Conservation (phyloP, 1,140 invertebrate species). For the Yoshiicerus persimilis region DNA sequence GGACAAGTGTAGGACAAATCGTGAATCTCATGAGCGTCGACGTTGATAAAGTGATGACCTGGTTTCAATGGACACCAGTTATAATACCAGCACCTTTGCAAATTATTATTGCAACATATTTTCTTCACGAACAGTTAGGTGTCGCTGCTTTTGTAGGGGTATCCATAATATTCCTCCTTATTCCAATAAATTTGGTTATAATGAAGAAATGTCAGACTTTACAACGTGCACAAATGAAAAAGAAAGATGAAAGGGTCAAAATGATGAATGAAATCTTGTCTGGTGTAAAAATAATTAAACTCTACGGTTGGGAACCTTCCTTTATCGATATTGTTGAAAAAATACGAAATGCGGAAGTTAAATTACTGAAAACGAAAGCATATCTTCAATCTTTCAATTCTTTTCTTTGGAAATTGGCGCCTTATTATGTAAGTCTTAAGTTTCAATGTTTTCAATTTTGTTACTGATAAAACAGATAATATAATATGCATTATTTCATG, state of each 20-base stretch:
- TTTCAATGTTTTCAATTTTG: background rate
- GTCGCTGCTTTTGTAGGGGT: constrained; percentile 85
- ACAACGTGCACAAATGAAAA: constrained; percentile 85
- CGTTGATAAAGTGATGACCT: constrained; percentile 78
- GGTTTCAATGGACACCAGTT: constrained; percentile 88
- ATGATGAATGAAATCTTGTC: constrained; percentile 54
- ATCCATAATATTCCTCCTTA: constrained; percentile 86
- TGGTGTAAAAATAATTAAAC: constrained; percentile 82
- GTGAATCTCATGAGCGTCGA: constrained; percentile 93
- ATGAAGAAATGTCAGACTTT: constrained; percentile 63
- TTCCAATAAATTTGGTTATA: constrained; percentile 85
- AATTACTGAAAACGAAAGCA: constrained; percentile 77
- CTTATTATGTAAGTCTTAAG: constrained; percentile 56
- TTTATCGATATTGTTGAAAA: constrained; percentile 81
- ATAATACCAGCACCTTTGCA: constrained; percentile 84
- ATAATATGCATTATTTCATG: background rate
- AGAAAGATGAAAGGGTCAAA: constrained; percentile 88
- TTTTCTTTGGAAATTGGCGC: constrained; percentile 57
- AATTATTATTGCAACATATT: constrained; percentile 56
- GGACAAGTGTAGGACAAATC: too few relatives aligned
- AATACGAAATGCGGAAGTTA: constrained; percentile 80
- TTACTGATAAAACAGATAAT: background rate
- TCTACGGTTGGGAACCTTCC: constrained; percentile 87
- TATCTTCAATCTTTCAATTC: constrained; percentile 85
- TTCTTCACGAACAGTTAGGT: constrained; percentile 83